Evolutionary conservation across 2,797 vertebrate species (phyloP), one percentile per base, ranked within the genome.

Genomic region (Pantherophis vulpinus): DNA sequence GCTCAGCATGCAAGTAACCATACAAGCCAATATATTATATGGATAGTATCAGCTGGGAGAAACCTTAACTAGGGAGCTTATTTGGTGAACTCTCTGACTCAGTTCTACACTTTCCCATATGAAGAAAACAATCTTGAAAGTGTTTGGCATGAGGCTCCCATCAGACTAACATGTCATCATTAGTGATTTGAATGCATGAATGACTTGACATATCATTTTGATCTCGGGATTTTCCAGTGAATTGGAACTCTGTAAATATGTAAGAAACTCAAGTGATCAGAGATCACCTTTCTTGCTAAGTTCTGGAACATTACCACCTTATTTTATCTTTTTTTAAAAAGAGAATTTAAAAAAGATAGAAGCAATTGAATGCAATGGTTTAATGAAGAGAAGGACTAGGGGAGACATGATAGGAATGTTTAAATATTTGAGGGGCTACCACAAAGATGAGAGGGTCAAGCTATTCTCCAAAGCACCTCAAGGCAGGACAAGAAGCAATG

Each of bases 151-250:
- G 55, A 79, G 37, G 18, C 74, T 11, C 74, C 29, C 90, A 95
- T 94, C 92, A 93, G 90, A 95, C 90, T 91, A 94, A 61, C 93
- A 63, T 91, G 90, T 94, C 3, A 6, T 89, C 96, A 95, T 90
- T 89, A 90, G 86, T 87, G 88, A 96, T 97, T 95, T 96, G 94
- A 93, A 96, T 94, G 94, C 56, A n/a, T 90, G 92, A 96, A 96
- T 94, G 29, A 51, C 95, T 96, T 98, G 96, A 87, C 92, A 94
- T 94, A 91, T 32, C 92, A 60, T 94, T 94, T 87, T 95, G 93
- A 94, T 93, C 42, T 93, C 91, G 83, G 70, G 63, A 93, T 96
- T 97, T 96, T 94, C 92, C 89, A 92, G 2, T 94, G 92, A 92
- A 60, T 9, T 12, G 89, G 88, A 55, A 60, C 56, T 96, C 93